These are phyloP conservation scores for Empidonax alnorum DNA, from an alignment of 2,113 vertebrate genomes.

Conservation along the genomic window DNA sequence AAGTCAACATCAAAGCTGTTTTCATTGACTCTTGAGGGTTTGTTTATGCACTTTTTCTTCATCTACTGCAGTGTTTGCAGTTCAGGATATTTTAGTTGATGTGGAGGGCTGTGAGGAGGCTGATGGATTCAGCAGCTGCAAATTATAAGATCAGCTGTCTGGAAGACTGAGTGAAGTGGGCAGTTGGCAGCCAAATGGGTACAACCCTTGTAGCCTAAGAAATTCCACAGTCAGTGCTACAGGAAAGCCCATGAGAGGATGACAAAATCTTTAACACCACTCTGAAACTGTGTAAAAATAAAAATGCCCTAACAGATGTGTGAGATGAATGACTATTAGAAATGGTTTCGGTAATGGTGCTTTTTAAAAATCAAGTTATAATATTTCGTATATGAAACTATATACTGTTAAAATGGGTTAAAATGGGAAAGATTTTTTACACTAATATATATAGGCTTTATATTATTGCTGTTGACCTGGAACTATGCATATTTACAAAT, in stretches of 20 bases:
- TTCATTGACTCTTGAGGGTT: not conserved
- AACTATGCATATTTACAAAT: not conserved
- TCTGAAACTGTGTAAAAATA: not conserved
- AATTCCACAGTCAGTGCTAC: conserved; percentile 14
- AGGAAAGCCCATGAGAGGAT: not conserved
- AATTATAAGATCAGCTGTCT: conserved; percentile 40
- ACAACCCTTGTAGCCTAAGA: not conserved
- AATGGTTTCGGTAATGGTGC: not conserved
- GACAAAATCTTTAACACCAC: not conserved
- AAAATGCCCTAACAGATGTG: not conserved
- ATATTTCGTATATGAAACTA: not conserved
- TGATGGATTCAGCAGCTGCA: conserved; percentile 62
- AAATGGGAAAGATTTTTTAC: not conserved
- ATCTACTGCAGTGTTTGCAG: conserved; percentile 9
- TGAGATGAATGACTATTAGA: not conserved
- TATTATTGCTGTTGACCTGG: not conserved
- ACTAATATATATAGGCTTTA: not conserved
- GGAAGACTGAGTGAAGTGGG: conserved; percentile 46
- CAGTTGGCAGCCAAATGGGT: conserved; percentile 43
- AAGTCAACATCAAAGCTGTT: not conserved
- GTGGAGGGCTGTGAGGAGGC: not conserved
- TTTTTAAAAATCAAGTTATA: not conserved
- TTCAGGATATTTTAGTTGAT: conserved; percentile 27
- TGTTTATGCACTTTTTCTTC: conserved; percentile 27
- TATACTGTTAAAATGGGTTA: not conserved